Conservation (phyloP, 2,888 invertebrate genomes). For the Pycnomerus fuliginosus region DNA sequence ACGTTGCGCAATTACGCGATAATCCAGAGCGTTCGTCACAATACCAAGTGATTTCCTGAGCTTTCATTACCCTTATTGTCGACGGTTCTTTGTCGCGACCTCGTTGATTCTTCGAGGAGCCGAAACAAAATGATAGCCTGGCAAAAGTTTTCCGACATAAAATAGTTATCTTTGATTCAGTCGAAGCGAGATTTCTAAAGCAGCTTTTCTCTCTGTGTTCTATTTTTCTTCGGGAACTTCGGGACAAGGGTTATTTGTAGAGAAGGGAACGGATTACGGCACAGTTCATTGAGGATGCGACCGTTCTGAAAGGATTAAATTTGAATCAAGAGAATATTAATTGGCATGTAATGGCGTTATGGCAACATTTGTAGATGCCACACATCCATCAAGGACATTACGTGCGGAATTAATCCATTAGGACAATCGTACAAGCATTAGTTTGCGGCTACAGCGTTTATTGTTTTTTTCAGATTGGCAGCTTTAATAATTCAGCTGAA, state of each 20-base stretch:
- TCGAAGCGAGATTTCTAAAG: slow-evolving; percentile 34
- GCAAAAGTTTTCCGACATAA: slow-evolving; percentile 36
- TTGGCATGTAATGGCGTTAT: slow-evolving; percentile 42
- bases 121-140: slow-evolving; percentile 51
- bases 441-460: no score
- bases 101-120: slow-evolving; percentile 41
- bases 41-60: slow-evolving; percentile 49
- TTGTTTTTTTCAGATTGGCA: no score
- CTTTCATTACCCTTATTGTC: slow-evolving; percentile 54
- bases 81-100: slow-evolving; percentile 42
- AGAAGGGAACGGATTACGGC: slow-evolving; percentile 9
- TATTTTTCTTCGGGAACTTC: slow-evolving; percentile 38
- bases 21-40: slow-evolving; percentile 45
- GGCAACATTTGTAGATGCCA: slow-evolving; percentile 41
- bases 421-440: no score
- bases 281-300: slow-evolving; percentile 39
- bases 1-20: slow-evolving; percentile 47
- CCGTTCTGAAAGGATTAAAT: slow-evolving; percentile 44
- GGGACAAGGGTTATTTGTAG: slow-evolving; percentile 32
- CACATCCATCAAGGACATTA: slow-evolving; percentile 18
- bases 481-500: no score
- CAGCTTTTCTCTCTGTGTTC: slow-evolving; percentile 33
- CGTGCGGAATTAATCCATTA: not conserved
- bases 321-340: slow-evolving; percentile 46
- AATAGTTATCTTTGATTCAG: slow-evolving; percentile 29